Evolutionary conservation across 2,113 vertebrate genomes (phyloP).

Genomic region (Pomatorhinus ruficollis): DNA sequence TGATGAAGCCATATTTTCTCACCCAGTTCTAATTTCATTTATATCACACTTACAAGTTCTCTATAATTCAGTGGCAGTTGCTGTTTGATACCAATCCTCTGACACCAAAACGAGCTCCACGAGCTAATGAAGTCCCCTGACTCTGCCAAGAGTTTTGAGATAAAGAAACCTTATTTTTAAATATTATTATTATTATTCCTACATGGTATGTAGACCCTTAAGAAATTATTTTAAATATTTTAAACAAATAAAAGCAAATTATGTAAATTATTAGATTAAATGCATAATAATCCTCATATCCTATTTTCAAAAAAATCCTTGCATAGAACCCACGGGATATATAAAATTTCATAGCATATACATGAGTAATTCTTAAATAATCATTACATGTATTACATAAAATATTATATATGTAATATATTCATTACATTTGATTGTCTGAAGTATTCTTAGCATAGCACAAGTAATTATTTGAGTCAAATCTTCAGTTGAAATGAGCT

Average conservation of each 20-base stretch:
- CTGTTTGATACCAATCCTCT: neutral
- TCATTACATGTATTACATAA: neutral
- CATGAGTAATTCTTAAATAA: neutral
- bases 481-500: neutral
- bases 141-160: neutral
- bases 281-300: neutral
- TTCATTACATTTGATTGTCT: neutral
- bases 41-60: neutral
- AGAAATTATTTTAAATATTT: neutral
- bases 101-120: neutral
- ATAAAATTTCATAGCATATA: neutral
- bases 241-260: neutral
- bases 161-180: neutral
- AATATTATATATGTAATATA: too few relatives aligned
- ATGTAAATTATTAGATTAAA: neutral
- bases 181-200: neutral
- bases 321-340: neutral
- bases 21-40: slow-evolving; percentile 23
- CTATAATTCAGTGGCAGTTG: neutral
- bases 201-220: neutral
- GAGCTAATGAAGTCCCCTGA: neutral
- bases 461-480: neutral
- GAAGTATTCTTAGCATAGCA: neutral
- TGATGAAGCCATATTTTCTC: slow-evolving; percentile 6
- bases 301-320: neutral